Percentiles rank a stretch among this genome's conserved stretches.
Evolutionary conservation across 2,888 invertebrate species (phyloP).

Genomic region (Melieria omissa): DNA sequence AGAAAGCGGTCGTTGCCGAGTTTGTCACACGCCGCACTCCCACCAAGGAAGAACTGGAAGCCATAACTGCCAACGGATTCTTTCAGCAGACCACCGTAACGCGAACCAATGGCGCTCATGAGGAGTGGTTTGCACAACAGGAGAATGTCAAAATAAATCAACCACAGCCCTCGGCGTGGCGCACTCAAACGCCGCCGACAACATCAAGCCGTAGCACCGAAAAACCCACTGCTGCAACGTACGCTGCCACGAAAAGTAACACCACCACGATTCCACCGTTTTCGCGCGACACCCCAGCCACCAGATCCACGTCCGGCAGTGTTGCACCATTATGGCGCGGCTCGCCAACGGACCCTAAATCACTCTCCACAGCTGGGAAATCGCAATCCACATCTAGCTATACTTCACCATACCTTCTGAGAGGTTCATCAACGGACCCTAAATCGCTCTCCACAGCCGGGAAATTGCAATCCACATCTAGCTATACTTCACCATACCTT

Average conservation of each 20-base stretch:
- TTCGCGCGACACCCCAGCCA: no score
- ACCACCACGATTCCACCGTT: no score
- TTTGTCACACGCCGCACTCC: slow-evolving; percentile 55
- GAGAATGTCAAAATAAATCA: slow-evolving; percentile 46
- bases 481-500: slow-evolving; percentile 4
- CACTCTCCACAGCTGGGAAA: no score
- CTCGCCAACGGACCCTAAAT: no score
- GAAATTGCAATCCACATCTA: background rate
- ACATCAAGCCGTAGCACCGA: slow-evolving; percentile 11
- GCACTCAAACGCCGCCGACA: slow-evolving; percentile 3
- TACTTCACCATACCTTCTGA: background rate
- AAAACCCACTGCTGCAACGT: slow-evolving; percentile 7
- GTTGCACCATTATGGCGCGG: background rate
- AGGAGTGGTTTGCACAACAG: slow-evolving; percentile 55
- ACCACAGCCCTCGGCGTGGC: slow-evolving; percentile 4
- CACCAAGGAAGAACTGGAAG: slow-evolving; percentile 53
- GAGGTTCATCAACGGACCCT: slow-evolving; percentile 6
- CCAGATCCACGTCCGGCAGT: no score
- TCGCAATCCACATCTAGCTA: no score
- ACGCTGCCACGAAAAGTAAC: slow-evolving; percentile 16
- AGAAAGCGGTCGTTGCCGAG: slow-evolving; percentile 56
- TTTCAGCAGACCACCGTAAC: slow-evolving; percentile 54
- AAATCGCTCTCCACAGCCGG: slow-evolving; percentile 21
- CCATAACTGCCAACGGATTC: slow-evolving; percentile 21
- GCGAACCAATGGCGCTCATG: slow-evolving; percentile 54